phyloP scores from a whole-genome alignment of 1,140 invertebrate species.

The Melipona quadrifasciata region DNA sequence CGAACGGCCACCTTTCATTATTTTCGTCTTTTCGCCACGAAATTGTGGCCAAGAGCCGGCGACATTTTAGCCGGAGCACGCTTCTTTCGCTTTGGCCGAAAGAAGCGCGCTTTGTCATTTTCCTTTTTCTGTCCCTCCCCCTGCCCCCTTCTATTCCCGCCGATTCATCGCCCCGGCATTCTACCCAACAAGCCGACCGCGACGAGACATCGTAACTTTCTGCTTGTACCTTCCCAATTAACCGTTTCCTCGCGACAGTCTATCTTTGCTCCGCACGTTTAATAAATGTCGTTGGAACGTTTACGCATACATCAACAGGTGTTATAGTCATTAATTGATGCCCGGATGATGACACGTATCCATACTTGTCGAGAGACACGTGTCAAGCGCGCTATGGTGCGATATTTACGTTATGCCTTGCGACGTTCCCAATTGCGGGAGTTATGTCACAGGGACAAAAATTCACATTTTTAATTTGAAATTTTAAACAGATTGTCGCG shows the following conservation, averaged over 20 bases:
- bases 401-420: not conserved
- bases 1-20: conserved; percentile 57
- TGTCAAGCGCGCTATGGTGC: not conserved
- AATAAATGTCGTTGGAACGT: not conserved
- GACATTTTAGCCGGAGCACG: conserved; percentile 14
- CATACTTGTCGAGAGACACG: not conserved
- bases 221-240: not conserved
- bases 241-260: not conserved
- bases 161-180: not conserved
- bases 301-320: not conserved
- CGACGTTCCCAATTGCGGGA: not conserved
- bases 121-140: not conserved
- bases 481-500: no score
- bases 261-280: not conserved
- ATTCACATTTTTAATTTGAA: not conserved
- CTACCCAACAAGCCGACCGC: not conserved
- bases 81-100: conserved; percentile 1
- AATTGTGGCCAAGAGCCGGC: conserved; percentile 26
- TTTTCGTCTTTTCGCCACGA: conserved; percentile 54
- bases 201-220: not conserved
- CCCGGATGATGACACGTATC: not conserved
- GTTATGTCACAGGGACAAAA: not conserved
- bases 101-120: not conserved
- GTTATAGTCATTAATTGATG: not conserved
- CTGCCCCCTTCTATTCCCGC: not conserved